Percentiles rank a stretch among this genome's conserved stretches.
Conservation (phyloP, 2,113 vertebrate species). For the Rhinolophus ferrumequinum region DNA sequence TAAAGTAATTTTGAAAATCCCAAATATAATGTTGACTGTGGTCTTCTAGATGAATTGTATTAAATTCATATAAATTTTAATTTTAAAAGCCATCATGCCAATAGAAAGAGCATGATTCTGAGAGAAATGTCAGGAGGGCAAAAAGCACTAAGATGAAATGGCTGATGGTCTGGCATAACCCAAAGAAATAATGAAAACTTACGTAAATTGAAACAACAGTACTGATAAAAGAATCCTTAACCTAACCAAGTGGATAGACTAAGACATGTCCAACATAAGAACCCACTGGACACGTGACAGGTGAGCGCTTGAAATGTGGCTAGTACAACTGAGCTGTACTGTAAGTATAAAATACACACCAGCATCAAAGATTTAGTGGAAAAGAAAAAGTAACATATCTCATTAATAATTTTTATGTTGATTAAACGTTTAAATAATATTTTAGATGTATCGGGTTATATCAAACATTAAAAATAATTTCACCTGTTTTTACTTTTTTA, state of each 20-base stretch:
- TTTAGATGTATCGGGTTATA: background rate
- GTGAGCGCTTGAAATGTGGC: background rate
- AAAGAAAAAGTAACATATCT: background rate
- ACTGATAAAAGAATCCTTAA: constrained; percentile 10
- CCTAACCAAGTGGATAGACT: background rate
- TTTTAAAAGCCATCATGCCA: constrained; percentile 63
- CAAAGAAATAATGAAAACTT: constrained; percentile 69
- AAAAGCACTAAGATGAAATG: background rate
- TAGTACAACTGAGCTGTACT: background rate
- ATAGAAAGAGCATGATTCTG: constrained; percentile 65
- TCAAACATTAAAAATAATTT: background rate
- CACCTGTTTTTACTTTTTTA: background rate
- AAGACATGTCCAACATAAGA: background rate
- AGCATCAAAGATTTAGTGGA: background rate
- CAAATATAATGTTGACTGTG: constrained; percentile 51
- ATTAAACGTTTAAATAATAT: background rate
- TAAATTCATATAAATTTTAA: constrained; percentile 37
- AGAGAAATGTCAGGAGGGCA: constrained; percentile 61
- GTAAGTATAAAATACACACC: background rate
- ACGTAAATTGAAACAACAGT: constrained; percentile 16
- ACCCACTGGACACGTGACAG: too few species aligned
- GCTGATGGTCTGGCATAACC: constrained; percentile 55
- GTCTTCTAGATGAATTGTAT: background rate
- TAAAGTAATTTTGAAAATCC: background rate
- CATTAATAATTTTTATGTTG: background rate